These are phyloP conservation scores for Zaprionus taronus DNA, from an alignment of 1,140 invertebrate species.

Conservation along the genomic window DNA sequence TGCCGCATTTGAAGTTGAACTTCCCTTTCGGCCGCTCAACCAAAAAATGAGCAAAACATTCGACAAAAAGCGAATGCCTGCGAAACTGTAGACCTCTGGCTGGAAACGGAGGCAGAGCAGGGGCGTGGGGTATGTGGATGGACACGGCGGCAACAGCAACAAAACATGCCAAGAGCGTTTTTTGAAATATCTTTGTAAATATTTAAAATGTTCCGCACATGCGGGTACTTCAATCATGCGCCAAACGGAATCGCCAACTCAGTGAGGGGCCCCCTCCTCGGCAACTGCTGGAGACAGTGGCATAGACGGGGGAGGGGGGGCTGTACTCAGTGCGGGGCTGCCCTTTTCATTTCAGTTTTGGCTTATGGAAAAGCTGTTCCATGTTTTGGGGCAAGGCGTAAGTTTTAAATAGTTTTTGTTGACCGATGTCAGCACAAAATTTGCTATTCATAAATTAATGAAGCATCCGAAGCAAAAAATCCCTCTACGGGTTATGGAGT, in stretches of 20 bases:
- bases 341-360: conserved; percentile 41
- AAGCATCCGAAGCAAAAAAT: conserved; percentile 63
- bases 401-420: conserved; percentile 81
- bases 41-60: conserved; percentile 78
- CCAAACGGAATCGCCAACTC: conserved; percentile 66
- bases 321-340: not conserved
- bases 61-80: conserved; percentile 45
- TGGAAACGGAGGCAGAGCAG: conserved; percentile 29
- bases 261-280: not conserved
- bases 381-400: conserved; percentile 34
- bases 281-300: not conserved
- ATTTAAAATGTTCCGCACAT: conserved; percentile 81
- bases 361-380: conserved; percentile 19
- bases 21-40: conserved; percentile 47
- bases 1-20: conserved; percentile 76
- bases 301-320: not conserved
- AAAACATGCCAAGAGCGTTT: conserved; percentile 80
- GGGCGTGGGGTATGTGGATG: conserved; percentile 23
- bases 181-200: conserved; percentile 84
- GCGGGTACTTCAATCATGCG: conserved; percentile 76
- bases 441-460: conserved; percentile 82
- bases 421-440: conserved; percentile 77
- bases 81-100: conserved; percentile 41
- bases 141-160: conserved; percentile 48
- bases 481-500: conserved; percentile 57